Percentiles rank a stretch among this genome's conserved stretches.
These are phyloP conservation scores for Allobates femoralis DNA, from an alignment of 2,797 vertebrate genomes.

Conservation along the genomic window DNA sequence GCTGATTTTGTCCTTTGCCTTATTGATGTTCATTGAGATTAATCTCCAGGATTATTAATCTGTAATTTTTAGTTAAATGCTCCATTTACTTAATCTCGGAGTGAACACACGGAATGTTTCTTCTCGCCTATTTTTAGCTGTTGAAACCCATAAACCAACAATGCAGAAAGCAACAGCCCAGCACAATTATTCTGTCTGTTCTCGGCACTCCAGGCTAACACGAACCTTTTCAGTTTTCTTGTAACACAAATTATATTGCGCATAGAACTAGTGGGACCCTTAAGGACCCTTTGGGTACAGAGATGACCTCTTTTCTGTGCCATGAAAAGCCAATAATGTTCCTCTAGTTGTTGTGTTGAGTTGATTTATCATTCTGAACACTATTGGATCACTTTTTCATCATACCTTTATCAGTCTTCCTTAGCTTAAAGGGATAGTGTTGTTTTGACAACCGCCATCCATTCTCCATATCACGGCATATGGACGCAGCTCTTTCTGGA, in stretches of 20 bases:
- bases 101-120: background rate
- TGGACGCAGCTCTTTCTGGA: background rate
- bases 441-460: background rate
- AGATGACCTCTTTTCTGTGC: slow-evolving; percentile 36
- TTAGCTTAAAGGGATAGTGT: background rate
- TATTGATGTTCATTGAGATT: background rate
- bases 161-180: background rate
- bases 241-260: slow-evolving; percentile 22
- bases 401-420: background rate
- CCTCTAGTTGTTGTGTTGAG: background rate
- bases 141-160: slow-evolving; percentile 15
- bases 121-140: background rate
- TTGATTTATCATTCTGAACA: background rate
- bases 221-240: background rate
- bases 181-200: slow-evolving; percentile 21
- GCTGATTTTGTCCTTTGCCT: background rate
- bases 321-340: background rate
- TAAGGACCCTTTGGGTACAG: slow-evolving; percentile 11
- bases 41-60: background rate
- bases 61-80: background rate
- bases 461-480: background rate
- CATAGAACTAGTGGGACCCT: slow-evolving; percentile 16
- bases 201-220: slow-evolving; percentile 39
- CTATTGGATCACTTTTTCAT: background rate
- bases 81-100: background rate